Base-by-base conservation (phyloP, 2,888 invertebrate genomes). In the Lymantria dispar region DNA sequence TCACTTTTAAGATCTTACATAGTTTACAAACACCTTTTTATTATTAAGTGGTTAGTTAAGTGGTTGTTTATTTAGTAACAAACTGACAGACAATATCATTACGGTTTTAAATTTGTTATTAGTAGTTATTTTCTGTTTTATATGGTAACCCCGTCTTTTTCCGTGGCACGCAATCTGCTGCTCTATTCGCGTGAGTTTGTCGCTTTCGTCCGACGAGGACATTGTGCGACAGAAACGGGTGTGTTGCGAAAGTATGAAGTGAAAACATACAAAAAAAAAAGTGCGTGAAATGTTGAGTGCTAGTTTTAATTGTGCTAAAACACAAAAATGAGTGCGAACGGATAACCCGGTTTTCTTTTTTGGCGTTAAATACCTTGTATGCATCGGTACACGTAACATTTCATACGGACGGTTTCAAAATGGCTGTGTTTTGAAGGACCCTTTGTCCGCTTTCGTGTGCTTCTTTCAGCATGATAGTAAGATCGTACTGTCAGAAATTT, bases 391-490 rank as follows among this genome's bases (percentile, higher is more conserved):
- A 90, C 87, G 88, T 89, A 91, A 89, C 90, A 88, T 88, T 89
- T 83, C 72, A 55, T 85, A 80, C 52, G 83, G 80, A 89, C 89
- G 74, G 89, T 91, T 92, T 91, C 94, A 94, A 94, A 93, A 94
- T 94, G 94, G 94, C 94, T 94, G 94, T 93, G 92, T 93, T 93
- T 93, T 94, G 93, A 94, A 92, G 92, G 92, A 92, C 92, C 90
- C 92, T 93, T 93, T 93, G 91, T 92, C 89, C 93, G 85, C 87
- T 92, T 93, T 93, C 92, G 85, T 87, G 75, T 83, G 81, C 92
- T 92, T 92, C 90, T 93, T 92, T 91, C 94, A 94, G 92, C 92
- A 94, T 94, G 94, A 92, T 92, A 94, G 92, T 93, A 92, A 92
- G 90, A 92, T 93, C 92, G 85, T 91, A 93, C 92, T 88, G 85